Conservation (phyloP, 2,113 vertebrate species). For the Orthonyx spaldingii region DNA sequence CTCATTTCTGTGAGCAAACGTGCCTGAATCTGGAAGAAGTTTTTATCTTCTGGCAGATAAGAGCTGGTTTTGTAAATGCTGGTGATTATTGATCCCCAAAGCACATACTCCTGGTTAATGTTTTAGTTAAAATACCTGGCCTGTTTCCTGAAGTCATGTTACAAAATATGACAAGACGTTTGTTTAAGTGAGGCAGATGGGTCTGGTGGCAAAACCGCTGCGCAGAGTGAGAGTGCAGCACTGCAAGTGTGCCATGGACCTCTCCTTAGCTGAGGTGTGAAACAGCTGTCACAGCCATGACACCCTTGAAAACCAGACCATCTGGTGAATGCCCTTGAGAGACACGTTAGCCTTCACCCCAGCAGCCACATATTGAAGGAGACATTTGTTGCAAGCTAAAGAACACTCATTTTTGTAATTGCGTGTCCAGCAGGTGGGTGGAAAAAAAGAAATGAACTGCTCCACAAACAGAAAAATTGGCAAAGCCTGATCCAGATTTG, state of each 20-base stretch:
- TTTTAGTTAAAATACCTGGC: neutral
- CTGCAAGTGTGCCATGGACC: accelerated
- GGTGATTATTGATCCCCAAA: neutral
- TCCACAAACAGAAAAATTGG: neutral
- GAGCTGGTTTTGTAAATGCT: neutral
- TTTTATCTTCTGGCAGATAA: neutral
- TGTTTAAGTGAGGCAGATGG: neutral
- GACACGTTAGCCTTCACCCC: neutral
- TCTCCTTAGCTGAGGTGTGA: neutral
- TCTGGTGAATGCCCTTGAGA: neutral
- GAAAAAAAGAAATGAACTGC: neutral
- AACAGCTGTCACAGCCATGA: neutral
- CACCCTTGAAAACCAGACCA: neutral
- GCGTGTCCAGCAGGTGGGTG: neutral
- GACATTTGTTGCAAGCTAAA: neutral
- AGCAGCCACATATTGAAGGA: neutral
- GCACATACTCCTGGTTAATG: neutral
- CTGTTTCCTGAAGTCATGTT: neutral
- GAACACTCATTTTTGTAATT: neutral
- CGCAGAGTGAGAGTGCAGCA: accelerated
- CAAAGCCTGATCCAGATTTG: neutral
- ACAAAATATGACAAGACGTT: neutral
- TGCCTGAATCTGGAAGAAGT: neutral
- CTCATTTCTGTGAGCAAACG: neutral
- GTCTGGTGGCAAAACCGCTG: neutral